Evolutionary conservation across 2,113 vertebrate species (phyloP), one percentile per base, ranked within the genome.

Genomic region (Osmerus mordax): DNA sequence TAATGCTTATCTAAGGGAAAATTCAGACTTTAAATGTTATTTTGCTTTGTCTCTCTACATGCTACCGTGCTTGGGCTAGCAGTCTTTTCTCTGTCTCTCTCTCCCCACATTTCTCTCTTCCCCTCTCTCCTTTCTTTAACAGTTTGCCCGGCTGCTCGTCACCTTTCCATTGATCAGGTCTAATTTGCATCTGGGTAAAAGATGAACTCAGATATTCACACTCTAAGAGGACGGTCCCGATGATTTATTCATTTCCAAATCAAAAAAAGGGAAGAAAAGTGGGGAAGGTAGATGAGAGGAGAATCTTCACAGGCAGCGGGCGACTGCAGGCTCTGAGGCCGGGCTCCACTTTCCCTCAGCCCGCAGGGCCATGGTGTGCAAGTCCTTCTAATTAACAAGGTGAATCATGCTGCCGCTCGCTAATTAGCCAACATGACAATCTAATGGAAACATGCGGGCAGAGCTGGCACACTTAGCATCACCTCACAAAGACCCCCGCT

Each of bases 361-460:
- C 96, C 90, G 78, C 87, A 86, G 94, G 95, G 92, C 87, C 89
- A 91, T 93, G 91, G 92, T 94, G 93, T 94, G 94, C 94, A 92
- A 96, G 95, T 96, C 95, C 95, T 95, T 95, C 95, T 98, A 97
- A 99, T 99, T 98, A 99, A 97, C 96, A 97, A 98, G 97, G 97
- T 99, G 97, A 97, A 97, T 96, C 96, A 95, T 94, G 94, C 95
- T 89, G 95, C 94, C 92, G 92, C 92, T 94, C 95, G 94, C 96
- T 98, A 98, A 99, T 99, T 98, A 98, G 96, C 90, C 94, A 96
- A 96, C 95, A 94, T 94, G 96, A 95, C 95, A 96, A 97, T 94
- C 93, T 94, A 94, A 96, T 93, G 91, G 95, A 96, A 96, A 93
- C 92, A 93, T 92, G 92, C 93, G 89, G 93, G 88, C 91, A 85